Evolutionary conservation across 2,797 vertebrate species (phyloP).

Genomic region (Danio tinwini): DNA sequence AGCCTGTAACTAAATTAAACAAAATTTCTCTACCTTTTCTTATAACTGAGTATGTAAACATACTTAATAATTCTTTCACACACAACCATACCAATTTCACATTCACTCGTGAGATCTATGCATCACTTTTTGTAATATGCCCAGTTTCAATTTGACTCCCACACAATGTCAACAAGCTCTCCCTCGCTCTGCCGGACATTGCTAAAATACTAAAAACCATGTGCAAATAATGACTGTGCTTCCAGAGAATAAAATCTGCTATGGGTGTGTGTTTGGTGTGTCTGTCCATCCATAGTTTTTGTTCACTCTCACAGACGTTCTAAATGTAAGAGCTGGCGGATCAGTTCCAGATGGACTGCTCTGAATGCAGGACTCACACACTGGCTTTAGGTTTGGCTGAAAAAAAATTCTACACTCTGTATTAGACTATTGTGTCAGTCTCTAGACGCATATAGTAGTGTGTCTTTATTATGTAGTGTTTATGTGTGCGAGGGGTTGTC

Average conservation of each 20-base stretch:
- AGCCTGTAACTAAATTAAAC: not conserved
- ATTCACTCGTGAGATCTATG: not conserved
- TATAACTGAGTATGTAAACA: not conserved
- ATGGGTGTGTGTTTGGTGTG: constrained; percentile 9
- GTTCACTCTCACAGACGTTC: constrained; percentile 54
- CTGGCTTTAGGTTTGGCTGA: constrained; percentile 49
- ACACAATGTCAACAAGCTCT: not conserved
- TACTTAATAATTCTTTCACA: not conserved
- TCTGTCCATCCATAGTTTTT: constrained; percentile 45
- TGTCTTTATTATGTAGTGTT: constrained; percentile 9
- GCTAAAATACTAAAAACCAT: not conserved
- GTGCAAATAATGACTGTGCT: constrained; percentile 12
- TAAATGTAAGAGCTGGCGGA: constrained; percentile 56
- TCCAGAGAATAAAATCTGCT: constrained; percentile 7
- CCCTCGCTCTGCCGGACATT: not conserved
- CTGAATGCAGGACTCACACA: constrained; percentile 66
- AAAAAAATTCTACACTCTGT: constrained; percentile 54
- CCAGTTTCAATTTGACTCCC: constrained; percentile 9
- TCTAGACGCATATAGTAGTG: not conserved
- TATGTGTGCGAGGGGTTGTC: constrained; percentile 8
- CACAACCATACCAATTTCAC: constrained; percentile 1
- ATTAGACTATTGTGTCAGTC: constrained; percentile 50
- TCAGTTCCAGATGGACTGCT: constrained; percentile 76
- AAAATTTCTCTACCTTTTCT: not conserved
- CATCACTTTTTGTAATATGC: not conserved